A percentile compares a stretch with the other conserved stretches of the same genome.
Conservation (phyloP, 2,113 vertebrate genomes). For the Brachyistius frenatus region DNA sequence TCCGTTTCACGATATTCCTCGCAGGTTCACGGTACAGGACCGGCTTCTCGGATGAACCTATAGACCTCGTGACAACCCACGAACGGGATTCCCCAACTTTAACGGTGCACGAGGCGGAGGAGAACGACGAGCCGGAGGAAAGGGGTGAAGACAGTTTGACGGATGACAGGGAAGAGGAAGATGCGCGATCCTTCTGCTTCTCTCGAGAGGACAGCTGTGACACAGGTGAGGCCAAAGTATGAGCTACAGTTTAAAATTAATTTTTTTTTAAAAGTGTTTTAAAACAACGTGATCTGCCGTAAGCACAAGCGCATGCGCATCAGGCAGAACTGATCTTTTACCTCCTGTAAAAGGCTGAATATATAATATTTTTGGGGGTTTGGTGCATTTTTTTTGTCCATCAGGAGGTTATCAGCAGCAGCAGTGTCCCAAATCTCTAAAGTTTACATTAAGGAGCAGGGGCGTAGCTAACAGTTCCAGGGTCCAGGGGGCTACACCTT, state of each 20-base stretch:
- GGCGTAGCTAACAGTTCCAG: constrained; percentile 2
- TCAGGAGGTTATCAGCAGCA: background rate
- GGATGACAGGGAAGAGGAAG: constrained; percentile 65
- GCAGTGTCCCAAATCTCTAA: background rate
- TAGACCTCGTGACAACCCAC: constrained; percentile 69
- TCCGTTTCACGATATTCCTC: background rate
- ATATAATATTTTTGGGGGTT: background rate
- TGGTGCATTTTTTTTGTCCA: background rate
- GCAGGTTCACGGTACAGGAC: constrained; percentile 49
- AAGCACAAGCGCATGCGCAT: background rate
- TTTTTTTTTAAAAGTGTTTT: too few relatives aligned
- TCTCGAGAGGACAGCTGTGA: constrained; percentile 56
- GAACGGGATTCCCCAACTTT: constrained; percentile 85
- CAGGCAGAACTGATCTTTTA: background rate
- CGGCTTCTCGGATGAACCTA: constrained; percentile 9
- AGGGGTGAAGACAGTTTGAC: constrained; percentile 43
- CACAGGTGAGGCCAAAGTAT: constrained; percentile 36
- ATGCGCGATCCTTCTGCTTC: constrained; percentile 42
- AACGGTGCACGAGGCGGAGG: constrained; percentile 71
- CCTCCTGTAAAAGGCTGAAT: background rate
- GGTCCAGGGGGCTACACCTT: background rate
- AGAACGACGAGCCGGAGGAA: constrained; percentile 67
- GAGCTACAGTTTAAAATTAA: too few relatives aligned
- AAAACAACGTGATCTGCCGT: too few relatives aligned
- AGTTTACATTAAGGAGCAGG: constrained; percentile 3